Base-by-base conservation (phyloP, 2,888 invertebrate genomes). In the Cyclophora punctaria region DNA sequence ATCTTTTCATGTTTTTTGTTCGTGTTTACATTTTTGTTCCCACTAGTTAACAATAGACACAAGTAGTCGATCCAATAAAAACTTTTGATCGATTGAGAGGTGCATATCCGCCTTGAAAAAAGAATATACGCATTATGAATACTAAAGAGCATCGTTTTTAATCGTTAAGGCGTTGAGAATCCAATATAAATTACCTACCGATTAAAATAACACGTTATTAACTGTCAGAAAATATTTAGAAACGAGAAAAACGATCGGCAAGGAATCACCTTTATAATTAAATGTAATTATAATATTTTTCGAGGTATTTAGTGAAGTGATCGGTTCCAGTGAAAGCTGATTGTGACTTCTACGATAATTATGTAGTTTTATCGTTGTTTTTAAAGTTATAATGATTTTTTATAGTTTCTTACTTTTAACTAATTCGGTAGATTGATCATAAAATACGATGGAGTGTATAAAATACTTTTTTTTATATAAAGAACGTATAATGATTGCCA, bases 131-230 rank as follows among this genome's bases (percentile, higher is more conserved):
- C 57, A 48, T 53, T 67, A 63, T 67, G 63, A 67, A 70, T 71
- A 68, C 67, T 70, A 80, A 78, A 68, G 71, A 71, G 67, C 69
- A 73, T 71, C 64, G 67, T 57, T 72, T 74, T 80, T 78, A 81
- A 80, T 78, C 65, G 71, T 63, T 62, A 67, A 70, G 73, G 81
- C 81, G 80, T 83, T 74, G 68, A 71, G 71, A 78, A 76, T 78
- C 70, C 69, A 71, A 70, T 75, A 82, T 83, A 84, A 83, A 83
- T 85, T 83, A 83, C 72, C 66, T 71, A 69, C 72, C 79, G 76
- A 78, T 83, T 80, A 80, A 71, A 66, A 68, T 63, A 80, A 75
- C 78, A 64, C 73, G 71, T 76, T 82, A 80, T 79, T 80, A 79
- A 66, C 62, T 75, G 75, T 71, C 71, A 67, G 68, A 68, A 69